phyloP scores from a whole-genome alignment of 2,888 invertebrate genomes.

The Neocrepidodera transversa region DNA sequence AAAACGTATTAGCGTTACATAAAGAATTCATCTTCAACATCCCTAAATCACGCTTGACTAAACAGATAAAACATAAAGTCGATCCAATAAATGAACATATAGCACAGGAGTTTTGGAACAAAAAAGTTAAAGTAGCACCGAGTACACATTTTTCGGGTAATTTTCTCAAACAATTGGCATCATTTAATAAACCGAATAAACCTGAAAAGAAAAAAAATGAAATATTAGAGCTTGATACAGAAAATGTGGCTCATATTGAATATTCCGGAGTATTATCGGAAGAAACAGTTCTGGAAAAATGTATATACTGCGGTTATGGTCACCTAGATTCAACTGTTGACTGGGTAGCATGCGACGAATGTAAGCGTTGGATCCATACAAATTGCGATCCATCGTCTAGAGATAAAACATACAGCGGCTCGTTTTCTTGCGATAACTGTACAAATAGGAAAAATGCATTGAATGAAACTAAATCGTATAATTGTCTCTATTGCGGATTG shows the following conservation, averaged over 20 bases:
- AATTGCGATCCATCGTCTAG: slow-evolving; percentile 14
- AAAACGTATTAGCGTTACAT: slow-evolving; percentile 14
- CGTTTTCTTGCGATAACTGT: slow-evolving; percentile 6
- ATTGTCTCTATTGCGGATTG: slow-evolving; percentile 2
- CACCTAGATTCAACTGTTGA: slow-evolving; percentile 4
- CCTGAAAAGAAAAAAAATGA: neutral
- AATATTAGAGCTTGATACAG: too few species aligned
- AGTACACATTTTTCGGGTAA: slow-evolving; percentile 12
- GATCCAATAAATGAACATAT: slow-evolving; percentile 5
- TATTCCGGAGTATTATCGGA: neutral
- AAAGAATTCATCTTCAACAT: too few species aligned
- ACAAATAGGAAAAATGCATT: neutral
- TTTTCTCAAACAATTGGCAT: slow-evolving; percentile 5
- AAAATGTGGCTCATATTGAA: neutral
- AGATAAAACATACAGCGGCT: slow-evolving; percentile 11
- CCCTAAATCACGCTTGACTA: too few species aligned
- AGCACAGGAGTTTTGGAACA: slow-evolving; percentile 25
- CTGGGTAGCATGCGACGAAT: slow-evolving; percentile 29
- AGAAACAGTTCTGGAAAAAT: slow-evolving; percentile 6
- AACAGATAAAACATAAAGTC: slow-evolving; percentile 1
- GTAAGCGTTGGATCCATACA: slow-evolving; percentile 28
- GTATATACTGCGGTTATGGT: slow-evolving; percentile 24
- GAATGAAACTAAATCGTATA: neutral
- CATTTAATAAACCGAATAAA: neutral
- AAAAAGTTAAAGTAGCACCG: neutral